Percentiles rank a stretch among this genome's conserved stretches.
phyloP scores from a whole-genome alignment of 2,113 vertebrate species.

The Nyctibius bracteatus region DNA sequence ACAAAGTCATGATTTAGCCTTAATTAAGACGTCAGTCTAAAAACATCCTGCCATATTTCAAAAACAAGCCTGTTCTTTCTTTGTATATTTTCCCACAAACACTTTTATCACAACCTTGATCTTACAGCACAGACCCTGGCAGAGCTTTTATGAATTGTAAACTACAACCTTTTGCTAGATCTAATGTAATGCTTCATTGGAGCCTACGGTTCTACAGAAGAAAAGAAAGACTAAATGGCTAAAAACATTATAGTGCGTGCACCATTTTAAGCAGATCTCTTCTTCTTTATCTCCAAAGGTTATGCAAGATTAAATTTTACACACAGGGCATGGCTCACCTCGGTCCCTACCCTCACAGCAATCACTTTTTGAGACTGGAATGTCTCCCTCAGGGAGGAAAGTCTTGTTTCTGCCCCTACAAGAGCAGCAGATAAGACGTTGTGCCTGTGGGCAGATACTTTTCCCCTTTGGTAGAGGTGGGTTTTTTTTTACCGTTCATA shows the following conservation, averaged over 20 bases:
- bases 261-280: neutral
- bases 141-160: neutral
- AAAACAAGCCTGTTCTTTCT: neutral
- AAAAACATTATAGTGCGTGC: fast-evolving
- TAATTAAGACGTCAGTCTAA: neutral
- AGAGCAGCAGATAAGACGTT: neutral
- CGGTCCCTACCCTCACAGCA: neutral
- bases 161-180: neutral
- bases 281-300: neutral
- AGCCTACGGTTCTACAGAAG: neutral
- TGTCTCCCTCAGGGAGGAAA: neutral
- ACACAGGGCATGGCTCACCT: neutral
- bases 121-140: neutral
- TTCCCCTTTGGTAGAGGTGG: neutral
- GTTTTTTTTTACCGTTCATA: neutral
- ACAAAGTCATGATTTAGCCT: neutral
- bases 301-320: neutral
- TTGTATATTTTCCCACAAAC: neutral
- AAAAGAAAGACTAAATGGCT: neutral
- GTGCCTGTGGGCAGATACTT: neutral
- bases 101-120: neutral
- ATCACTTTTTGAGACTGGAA: neutral
- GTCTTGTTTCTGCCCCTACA: neutral
- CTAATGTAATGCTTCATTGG: neutral
- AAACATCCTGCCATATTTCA: neutral